A percentile compares a stretch with the other conserved stretches of the same genome.
These are phyloP conservation scores for Campylomormyrus numenius DNA, from an alignment of 2,113 vertebrate genomes.

Conservation along the genomic window DNA sequence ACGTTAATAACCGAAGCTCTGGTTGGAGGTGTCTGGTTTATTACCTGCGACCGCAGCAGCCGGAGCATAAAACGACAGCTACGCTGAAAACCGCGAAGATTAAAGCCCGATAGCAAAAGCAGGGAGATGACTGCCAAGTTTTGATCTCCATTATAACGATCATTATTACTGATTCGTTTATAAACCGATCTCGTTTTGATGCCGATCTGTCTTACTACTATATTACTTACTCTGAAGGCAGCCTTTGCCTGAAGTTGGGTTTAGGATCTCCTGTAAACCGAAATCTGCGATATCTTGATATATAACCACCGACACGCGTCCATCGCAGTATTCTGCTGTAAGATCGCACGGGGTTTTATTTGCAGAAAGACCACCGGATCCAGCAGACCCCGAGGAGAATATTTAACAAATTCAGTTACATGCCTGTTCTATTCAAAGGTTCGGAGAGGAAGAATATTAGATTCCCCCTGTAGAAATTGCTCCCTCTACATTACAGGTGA, in stretches of 20 bases:
- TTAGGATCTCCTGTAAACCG: background rate
- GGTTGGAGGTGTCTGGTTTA: background rate
- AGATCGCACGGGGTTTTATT: background rate
- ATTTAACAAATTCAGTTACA: constrained; percentile 32
- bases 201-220: background rate
- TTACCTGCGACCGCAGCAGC: background rate
- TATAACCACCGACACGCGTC: background rate
- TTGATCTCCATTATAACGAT: background rate
- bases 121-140: background rate
- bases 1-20: background rate
- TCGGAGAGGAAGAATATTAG: constrained; percentile 16
- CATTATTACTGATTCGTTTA: background rate
- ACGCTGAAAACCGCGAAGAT: background rate
- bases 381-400: constrained; percentile 24
- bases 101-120: background rate
- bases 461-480: constrained; percentile 13
- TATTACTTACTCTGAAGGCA: background rate
- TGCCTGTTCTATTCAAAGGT: constrained; percentile 2
- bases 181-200: background rate
- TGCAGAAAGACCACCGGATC: constrained; percentile 5
- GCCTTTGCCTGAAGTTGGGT: background rate
- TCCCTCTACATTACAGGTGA: constrained; percentile 18
- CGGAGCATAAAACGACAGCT: background rate
- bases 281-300: background rate
- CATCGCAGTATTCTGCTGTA: background rate